These are phyloP conservation scores for Didymodactylos carnosus DNA, from an alignment of 2,888 invertebrate species.

Conservation along the genomic window DNA sequence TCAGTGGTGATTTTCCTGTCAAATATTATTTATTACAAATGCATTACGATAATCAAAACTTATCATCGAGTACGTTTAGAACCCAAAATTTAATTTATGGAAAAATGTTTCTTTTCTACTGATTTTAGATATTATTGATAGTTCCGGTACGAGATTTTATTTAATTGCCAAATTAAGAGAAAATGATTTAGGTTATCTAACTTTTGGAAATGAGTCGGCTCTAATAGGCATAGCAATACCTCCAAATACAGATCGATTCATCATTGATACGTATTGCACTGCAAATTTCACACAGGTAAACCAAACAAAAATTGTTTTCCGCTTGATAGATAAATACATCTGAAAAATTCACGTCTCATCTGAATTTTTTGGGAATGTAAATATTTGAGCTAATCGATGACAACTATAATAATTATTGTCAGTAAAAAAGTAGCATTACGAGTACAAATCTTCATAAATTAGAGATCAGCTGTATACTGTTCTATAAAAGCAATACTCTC, in stretches of 20 bases:
- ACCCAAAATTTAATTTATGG: neutral
- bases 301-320: too few relatives aligned
- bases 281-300: neutral
- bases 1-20: neutral
- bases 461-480: too few relatives aligned
- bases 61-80: neutral
- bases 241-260: neutral
- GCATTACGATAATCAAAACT: conserved; percentile 9
- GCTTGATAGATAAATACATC: too few relatives aligned
- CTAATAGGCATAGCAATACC: neutral
- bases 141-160: conserved; percentile 5
- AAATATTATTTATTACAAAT: conserved; percentile 5
- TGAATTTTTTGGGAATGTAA: too few relatives aligned
- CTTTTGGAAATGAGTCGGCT: neutral
- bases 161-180: neutral
- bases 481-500: too few relatives aligned
- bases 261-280: conserved; percentile 2
- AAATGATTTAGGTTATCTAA: conserved; percentile 5
- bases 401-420: too few relatives aligned
- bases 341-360: too few relatives aligned
- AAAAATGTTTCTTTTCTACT: neutral
- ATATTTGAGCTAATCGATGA: too few relatives aligned
- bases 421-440: too few relatives aligned
- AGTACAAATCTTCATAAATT: too few relatives aligned
- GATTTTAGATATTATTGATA: neutral